Conservation (phyloP, 2,113 vertebrate genomes). For the Alouatta palliata region DNA sequence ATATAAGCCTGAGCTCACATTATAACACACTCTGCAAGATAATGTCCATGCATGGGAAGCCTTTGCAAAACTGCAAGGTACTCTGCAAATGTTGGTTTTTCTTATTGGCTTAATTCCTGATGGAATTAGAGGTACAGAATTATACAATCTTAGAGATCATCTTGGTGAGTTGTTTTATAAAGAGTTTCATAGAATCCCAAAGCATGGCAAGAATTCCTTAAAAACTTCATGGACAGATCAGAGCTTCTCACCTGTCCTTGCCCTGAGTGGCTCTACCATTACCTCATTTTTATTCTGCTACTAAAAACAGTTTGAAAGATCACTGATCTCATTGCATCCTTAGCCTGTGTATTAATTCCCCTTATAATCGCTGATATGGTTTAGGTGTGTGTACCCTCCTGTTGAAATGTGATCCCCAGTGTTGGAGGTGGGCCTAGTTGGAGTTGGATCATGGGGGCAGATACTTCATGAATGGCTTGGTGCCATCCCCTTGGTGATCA, state of each 20-base stretch:
- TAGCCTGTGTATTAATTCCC: not conserved
- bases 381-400: too few species aligned
- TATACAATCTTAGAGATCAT: not conserved
- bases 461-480: too few species aligned
- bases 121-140: not conserved
- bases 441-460: too few species aligned
- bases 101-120: not conserved
- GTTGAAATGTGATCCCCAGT: too few species aligned
- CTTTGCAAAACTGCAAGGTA: not conserved
- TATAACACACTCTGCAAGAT: not conserved
- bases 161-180: not conserved
- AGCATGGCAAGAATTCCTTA: not conserved
- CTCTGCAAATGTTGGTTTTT: not conserved
- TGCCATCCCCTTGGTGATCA: too few species aligned
- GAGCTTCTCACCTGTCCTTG: not conserved
- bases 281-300: not conserved
- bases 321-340: not conserved
- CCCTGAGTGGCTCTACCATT: not conserved
- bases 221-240: not conserved
- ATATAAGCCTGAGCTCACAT: not conserved
- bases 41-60: not conserved
- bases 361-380: not conserved
- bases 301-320: conserved; percentile 4
- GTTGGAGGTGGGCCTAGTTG: too few species aligned
- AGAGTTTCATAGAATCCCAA: not conserved